Evolutionary conservation across 2,888 invertebrate species (phyloP).

Genomic region (Camptogramma bilineatum): DNA sequence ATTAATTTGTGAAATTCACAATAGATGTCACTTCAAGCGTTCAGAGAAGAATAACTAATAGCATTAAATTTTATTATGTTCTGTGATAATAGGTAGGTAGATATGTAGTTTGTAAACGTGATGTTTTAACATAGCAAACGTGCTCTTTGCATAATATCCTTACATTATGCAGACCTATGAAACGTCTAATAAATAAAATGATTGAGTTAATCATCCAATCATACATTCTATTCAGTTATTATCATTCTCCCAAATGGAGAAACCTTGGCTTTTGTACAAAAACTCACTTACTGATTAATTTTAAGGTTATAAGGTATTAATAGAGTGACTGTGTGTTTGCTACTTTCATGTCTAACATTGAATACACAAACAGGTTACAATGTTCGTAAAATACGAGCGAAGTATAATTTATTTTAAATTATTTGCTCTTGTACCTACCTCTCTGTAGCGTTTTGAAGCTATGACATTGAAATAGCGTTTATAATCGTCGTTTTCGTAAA

Average conservation of each 20-base stretch:
- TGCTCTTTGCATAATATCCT: neutral
- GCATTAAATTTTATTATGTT: too few species aligned
- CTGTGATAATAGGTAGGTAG: too few species aligned
- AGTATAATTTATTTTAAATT: conserved; percentile 3
- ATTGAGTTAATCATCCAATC: neutral
- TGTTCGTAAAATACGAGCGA: conserved; percentile 8
- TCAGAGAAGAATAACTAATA: too few species aligned
- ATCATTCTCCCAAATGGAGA: neutral
- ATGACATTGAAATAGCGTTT: neutral
- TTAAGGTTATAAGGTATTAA: neutral
- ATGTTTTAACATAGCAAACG: neutral
- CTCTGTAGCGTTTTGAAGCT: neutral
- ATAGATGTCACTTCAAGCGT: conserved; percentile 30
- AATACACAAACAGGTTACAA: conserved; percentile 5
- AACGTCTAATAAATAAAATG: neutral
- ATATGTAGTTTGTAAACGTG: too few species aligned
- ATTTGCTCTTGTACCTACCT: neutral
- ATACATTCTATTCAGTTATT: neutral
- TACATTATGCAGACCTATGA: neutral
- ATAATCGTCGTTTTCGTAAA: neutral
- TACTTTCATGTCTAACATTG: neutral
- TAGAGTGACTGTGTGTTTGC: neutral
- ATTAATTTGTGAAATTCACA: conserved; percentile 11
- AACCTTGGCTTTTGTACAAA: neutral
- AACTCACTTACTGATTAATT: neutral